Base-by-base conservation (phyloP, 2,888 invertebrate genomes). In the Hyalella azteca region DNA sequence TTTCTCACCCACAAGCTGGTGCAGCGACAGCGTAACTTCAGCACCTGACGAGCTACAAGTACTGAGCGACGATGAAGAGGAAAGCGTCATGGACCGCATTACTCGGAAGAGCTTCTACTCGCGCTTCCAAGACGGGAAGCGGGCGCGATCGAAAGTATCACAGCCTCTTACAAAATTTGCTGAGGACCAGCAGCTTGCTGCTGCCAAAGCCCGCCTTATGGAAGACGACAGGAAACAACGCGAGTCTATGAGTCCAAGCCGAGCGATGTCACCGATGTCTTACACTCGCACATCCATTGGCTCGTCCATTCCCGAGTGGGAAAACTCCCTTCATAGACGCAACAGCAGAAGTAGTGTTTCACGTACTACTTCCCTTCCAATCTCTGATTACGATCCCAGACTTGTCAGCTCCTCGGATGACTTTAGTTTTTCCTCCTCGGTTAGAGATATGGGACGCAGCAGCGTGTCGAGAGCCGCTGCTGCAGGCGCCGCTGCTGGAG, bases 21-120 rank as follows among this genome's bases (percentile, higher is more conserved):
- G 60, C n/a, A 45, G 45, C 39, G 78, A 78, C 7, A 26, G 45
- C 32, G 79, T 60, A 5, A 48, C 48, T 49, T 79, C 78, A 49
- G 79, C 54, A 19, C 45, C 15, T 60, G 81, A 81, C 7, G 81
- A 81, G 19, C 45, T 49, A 19, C 75, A 75, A 32, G 41, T 66
- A n/a, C 78, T 80, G 13, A 32, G 45, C 19, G 84, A 82, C 39
- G 78, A 49, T 26, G 83, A 81, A n/a, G 84, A 84, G 60, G 84
- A 84, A 60, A 84, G 84, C 26, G 84, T 84, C 9, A 84, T 84
- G 82, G 84, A 84, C 36, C 80, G 84, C n/a, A 84, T 84, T 41
- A 84, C 82, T 7, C 77, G 84, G n/a, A 84, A 84, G 73, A 84
- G 84, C 66, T 84, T 78, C 60, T 84, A 84, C 73, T 81, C 84